phyloP scores from a whole-genome alignment of 2,888 invertebrate genomes.

The Heliconius charithonia region DNA sequence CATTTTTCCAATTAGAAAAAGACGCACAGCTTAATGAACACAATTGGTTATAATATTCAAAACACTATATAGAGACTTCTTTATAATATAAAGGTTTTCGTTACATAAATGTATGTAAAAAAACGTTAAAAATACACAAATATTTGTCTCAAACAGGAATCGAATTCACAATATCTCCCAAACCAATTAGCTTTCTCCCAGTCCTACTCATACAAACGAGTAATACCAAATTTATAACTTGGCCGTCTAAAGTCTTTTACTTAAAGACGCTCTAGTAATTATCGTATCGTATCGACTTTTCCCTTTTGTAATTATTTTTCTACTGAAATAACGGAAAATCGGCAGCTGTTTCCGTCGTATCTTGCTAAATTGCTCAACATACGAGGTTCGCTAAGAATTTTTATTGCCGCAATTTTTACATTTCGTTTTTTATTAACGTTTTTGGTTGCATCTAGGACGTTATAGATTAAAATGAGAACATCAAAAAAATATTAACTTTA shows the following conservation, averaged over 20 bases:
- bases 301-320: conserved; percentile 37
- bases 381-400: conserved; percentile 11
- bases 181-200: neutral
- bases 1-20: too few species aligned
- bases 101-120: too few species aligned
- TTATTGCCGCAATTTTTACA: neutral
- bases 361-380: conserved; percentile 42
- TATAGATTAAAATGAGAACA: too few species aligned
- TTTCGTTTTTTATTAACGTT: neutral
- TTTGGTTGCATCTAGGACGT: too few species aligned
- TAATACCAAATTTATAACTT: neutral
- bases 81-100: too few species aligned
- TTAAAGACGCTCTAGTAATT: conserved; percentile 43
- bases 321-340: conserved; percentile 41
- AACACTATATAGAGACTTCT: too few species aligned
- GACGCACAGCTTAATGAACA: too few species aligned
- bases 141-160: neutral
- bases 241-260: conserved; percentile 27
- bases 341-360: conserved; percentile 39
- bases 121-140: neutral
- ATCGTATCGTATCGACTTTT: conserved; percentile 33
- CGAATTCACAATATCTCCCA: neutral
- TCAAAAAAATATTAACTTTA: too few species aligned
- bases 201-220: neutral
- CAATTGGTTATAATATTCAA: too few species aligned